Conservation (phyloP, 2,113 vertebrate species). For the Oostethus manadensis region DNA sequence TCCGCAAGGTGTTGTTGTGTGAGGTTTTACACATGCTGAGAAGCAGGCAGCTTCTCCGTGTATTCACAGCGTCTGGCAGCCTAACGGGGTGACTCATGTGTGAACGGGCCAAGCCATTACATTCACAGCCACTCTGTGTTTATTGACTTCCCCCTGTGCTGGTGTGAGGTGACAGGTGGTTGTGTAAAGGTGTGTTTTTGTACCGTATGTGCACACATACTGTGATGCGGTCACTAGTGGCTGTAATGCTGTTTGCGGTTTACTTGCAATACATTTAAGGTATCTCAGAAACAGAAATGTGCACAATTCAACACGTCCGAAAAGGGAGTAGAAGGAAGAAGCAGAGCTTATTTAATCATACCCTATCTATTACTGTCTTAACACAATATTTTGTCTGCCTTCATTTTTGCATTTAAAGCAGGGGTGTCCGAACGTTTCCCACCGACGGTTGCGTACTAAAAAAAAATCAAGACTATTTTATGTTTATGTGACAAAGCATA, state of each 20-base stretch:
- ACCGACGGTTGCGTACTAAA: no score
- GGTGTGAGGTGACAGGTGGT: slow-evolving; percentile 1
- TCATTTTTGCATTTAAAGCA: no score
- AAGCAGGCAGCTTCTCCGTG: slow-evolving; percentile 12
- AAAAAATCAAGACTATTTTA: no score
- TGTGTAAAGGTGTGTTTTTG: neutral
- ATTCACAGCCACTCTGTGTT: slow-evolving; percentile 23
- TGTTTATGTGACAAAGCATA: no score
- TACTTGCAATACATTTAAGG: no score
- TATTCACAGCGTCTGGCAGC: slow-evolving; percentile 6
- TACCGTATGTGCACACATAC: neutral
- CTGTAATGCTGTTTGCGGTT: neutral
- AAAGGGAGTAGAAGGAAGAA: no score
- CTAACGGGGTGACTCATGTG: slow-evolving; percentile 34
- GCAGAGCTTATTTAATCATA: no score
- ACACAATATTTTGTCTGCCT: no score
- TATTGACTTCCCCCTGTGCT: slow-evolving; percentile 8
- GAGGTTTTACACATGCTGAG: slow-evolving; percentile 27
- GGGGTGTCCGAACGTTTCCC: no score
- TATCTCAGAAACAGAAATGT: no score
- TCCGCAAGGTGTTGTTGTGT: slow-evolving; percentile 14
- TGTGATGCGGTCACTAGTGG: neutral
- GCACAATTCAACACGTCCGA: no score
- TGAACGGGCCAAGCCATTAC: slow-evolving; percentile 17
- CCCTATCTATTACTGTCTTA: no score